phyloP scores from a whole-genome alignment of 2,113 vertebrate genomes.

The Cacatua alba region DNA sequence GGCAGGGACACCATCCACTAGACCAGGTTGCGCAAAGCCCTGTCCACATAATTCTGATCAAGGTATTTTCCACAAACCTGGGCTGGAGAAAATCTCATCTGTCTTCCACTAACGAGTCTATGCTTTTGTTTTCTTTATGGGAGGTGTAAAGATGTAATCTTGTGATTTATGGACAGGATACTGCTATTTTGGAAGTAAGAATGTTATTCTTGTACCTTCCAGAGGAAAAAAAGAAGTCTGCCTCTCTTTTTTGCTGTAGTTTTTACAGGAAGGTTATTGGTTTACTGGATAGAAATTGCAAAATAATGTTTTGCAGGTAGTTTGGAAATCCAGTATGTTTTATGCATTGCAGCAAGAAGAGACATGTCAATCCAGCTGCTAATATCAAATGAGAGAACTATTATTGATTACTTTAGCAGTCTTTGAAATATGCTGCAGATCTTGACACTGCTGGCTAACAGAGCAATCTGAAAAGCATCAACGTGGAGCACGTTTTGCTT shows the following conservation, averaged over 20 bases:
- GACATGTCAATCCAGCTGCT: background rate
- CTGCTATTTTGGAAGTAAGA: background rate
- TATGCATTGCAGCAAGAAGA: background rate
- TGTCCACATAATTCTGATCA: background rate
- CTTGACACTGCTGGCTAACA: background rate
- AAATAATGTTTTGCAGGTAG: background rate
- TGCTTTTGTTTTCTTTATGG: background rate
- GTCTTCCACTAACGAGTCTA: background rate
- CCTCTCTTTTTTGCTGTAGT: background rate
- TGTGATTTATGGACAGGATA: background rate
- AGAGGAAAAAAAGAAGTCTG: background rate
- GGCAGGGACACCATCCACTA: background rate
- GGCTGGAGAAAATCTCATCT: slow-evolving; percentile 2
- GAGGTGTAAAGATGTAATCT: background rate
- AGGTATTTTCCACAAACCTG: slow-evolving; percentile 35
- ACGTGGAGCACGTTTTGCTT: background rate
- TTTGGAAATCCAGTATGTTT: background rate
- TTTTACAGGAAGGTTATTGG: background rate
- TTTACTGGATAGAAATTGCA: background rate
- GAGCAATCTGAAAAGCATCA: background rate
- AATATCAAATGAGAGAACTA: background rate
- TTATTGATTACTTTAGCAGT: background rate
- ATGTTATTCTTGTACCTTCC: background rate
- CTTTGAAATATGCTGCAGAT: background rate
- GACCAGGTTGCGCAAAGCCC: background rate